Evolutionary conservation across 30 jellyfish, hydroid and myxozoan species (phyloP), one percentile per base, ranked within the genome.

Genomic region (Aurelia aurita): DNA sequence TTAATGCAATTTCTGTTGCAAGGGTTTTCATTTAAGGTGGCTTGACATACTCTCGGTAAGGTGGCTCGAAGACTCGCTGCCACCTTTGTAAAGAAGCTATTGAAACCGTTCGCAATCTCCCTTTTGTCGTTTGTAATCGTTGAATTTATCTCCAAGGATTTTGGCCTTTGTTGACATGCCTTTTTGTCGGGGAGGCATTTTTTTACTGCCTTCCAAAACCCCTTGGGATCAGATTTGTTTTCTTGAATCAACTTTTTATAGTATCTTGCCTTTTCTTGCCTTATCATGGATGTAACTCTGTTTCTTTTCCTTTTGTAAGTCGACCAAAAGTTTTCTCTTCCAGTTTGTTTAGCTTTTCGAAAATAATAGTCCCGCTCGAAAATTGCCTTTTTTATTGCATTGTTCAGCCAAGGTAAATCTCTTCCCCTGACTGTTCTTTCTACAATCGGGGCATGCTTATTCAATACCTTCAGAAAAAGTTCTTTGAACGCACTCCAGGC

Each of bases 141-240:
- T 63, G 83, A 82, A 64, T 85, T 74, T 62, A 85, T 74, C 53
- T 44, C 69, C 46, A 84, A 51, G 22, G 90, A 72, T 73, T 61
- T 74, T 26, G 89, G 80, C 80, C 90, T 60, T 49, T 60, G 85
- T 31, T 80, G 76, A 39, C 85, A 58, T 61, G 84, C 69, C 28
- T 72, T 80, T 59, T 72, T 73, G 85, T 64, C 69, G 63, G 95
- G 96, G 67, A 57, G 85, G 86, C 96, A 86, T 75, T 34, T 58
- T 63, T 74, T 75, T 11, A 74, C 70, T 86, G 86, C 90, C 73
- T 46, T 86, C 96, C 85, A 74, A 74, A 86, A 75, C 53, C 68
- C 86, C 80, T 65, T 74, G 70, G 96, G 96, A 53, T 76, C 60
- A 18, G 79, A 65, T 76, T 66, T 61, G 67, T 49, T 67, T 87